A percentile compares a stretch with the other conserved stretches of the same genome.
phyloP scores from a whole-genome alignment of 2,113 vertebrate species.

The Phalacrocorax brasilianus region DNA sequence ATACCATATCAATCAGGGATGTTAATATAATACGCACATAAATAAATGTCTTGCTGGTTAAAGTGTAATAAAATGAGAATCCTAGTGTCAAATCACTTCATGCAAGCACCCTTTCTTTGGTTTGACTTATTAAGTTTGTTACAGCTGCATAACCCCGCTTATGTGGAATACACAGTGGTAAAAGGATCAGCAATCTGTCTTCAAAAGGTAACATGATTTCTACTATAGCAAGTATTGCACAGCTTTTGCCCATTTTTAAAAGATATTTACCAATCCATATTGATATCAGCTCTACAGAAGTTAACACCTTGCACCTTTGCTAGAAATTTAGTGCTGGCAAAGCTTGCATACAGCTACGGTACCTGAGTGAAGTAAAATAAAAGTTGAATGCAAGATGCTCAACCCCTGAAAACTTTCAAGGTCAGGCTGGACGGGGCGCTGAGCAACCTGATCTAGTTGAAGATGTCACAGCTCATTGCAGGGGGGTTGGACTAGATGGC shows the following conservation, averaged over 20 bases:
- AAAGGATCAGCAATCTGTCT: not conserved
- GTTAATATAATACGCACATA: not conserved
- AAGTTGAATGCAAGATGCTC: not conserved
- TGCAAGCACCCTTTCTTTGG: not conserved
- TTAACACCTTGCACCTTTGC: not conserved
- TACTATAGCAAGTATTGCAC: not conserved
- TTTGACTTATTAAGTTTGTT: not conserved
- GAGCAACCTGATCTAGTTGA: too few species aligned
- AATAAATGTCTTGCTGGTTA: not conserved
- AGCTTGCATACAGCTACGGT: not conserved
- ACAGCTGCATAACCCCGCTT: not conserved
- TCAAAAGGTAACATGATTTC: not conserved
- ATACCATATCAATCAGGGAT: not conserved
- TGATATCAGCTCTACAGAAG: not conserved
- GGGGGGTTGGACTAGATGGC: too few species aligned
- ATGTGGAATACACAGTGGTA: not conserved
- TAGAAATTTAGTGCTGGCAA: not conserved
- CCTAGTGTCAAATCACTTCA: not conserved
- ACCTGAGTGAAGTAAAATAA: not conserved
- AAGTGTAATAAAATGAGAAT: not conserved
- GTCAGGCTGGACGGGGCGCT: too few species aligned
- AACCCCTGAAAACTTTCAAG: too few species aligned
- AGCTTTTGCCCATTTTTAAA: not conserved
- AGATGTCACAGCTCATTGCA: too few species aligned
- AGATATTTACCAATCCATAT: not conserved